Percentiles rank a stretch among this genome's conserved stretches.
These are phyloP conservation scores for Stichopus chloronotus DNA, from an alignment of 35 echinoderm and acorn worm species.

Conservation along the genomic window DNA sequence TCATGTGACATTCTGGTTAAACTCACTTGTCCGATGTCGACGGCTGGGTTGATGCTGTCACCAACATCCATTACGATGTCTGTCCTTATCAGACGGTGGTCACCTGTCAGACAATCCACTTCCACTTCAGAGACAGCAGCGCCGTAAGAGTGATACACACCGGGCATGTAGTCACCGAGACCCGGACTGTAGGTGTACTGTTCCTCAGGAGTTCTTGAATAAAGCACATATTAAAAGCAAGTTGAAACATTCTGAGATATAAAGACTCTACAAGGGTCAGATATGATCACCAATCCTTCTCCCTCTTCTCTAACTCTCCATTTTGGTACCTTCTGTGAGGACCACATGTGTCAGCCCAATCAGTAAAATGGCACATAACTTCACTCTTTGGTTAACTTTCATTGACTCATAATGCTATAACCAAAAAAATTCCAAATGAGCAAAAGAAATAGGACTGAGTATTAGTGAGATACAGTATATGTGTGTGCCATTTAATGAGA, in stretches of 20 bases:
- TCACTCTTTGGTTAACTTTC: too few species aligned
- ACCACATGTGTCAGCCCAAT: too few species aligned
- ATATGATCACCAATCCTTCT: too few species aligned
- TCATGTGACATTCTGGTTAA: conserved; percentile 53
- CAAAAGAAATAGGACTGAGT: too few species aligned
- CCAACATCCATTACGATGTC: conserved; percentile 96
- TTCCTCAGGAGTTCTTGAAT: conserved; percentile 21
- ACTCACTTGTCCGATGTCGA: conserved; percentile 97
- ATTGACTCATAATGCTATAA: too few species aligned
- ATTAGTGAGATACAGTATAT: too few species aligned
- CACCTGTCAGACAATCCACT: conserved; percentile 82
- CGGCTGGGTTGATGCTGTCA: conserved; percentile 89
- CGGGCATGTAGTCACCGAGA: not conserved
- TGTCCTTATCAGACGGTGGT: conserved; percentile 75
- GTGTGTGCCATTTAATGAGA: too few species aligned
- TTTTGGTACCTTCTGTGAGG: too few species aligned
- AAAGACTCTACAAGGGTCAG: not conserved
- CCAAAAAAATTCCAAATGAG: too few species aligned
- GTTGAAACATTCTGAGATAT: not conserved
- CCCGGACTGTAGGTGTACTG: not conserved
- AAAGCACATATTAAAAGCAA: not conserved
- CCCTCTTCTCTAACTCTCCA: too few species aligned
- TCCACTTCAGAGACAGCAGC: conserved; percentile 67
- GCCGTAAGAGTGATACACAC: not conserved
- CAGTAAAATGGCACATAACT: too few species aligned